Evolutionary conservation across 1,140 invertebrate genomes (phyloP).

Genomic region (Archivesica marissinica): DNA sequence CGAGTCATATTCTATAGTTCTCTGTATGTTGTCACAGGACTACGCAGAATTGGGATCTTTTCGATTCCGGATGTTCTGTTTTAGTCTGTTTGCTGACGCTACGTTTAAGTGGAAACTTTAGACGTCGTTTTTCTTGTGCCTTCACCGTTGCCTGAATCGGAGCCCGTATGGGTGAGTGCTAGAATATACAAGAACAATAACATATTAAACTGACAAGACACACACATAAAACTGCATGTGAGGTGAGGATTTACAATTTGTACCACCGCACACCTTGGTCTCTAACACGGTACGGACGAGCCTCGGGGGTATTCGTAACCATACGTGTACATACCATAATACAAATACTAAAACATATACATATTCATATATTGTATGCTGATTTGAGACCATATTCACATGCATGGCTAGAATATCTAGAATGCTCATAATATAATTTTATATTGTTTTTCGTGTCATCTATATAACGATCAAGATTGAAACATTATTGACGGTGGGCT

Average conservation of each 20-base stretch:
- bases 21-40: constrained; percentile 9
- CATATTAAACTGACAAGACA: too few species aligned
- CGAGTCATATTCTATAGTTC: too few species aligned
- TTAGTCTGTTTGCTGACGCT: constrained; percentile 16
- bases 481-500: too few species aligned
- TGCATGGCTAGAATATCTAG: too few species aligned
- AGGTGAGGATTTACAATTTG: background rate
- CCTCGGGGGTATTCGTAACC: too few species aligned
- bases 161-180: constrained; percentile 55
- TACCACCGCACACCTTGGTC: background rate
- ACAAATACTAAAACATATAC: too few species aligned
- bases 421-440: too few species aligned
- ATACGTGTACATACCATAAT: too few species aligned
- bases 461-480: too few species aligned
- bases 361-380: too few species aligned
- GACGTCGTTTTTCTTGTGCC: constrained; percentile 47
- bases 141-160: constrained; percentile 47
- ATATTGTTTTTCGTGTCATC: too few species aligned
- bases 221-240: background rate
- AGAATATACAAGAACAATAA: background rate
- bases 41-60: constrained; percentile 19
- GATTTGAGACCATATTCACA: too few species aligned
- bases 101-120: constrained; percentile 10
- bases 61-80: background rate
- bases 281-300: background rate